Base-by-base conservation (phyloP, 2,888 invertebrate genomes). In the Campaea margaritaria region DNA sequence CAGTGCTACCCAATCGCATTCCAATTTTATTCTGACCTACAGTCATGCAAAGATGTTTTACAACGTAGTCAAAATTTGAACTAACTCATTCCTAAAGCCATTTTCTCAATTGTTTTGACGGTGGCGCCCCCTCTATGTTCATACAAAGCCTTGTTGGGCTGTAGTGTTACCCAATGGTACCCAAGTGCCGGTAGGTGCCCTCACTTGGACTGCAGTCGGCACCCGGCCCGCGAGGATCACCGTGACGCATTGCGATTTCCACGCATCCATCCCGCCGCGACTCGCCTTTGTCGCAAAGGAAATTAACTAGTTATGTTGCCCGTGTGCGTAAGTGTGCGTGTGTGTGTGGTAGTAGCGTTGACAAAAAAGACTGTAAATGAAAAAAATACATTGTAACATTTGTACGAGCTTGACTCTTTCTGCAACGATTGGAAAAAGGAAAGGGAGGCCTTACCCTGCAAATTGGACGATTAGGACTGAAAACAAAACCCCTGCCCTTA, bases 191-290 rank as follows among this genome's bases (percentile, higher is more conserved):
- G 27, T 13, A 27, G 43, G 27, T 13, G n/a, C 43, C 43, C 43
- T 21, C 15, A 10, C 13, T 42, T 16, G 12, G 42, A 7, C 28
- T 15, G 15, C 9, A 50, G 52, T 39, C 52, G 50, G 59, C 56
- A 56, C 42, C 58, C 55, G 50, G 62, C 48, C 39, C 41, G 87
- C 84, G 79, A 81, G 89, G 87, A 84, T 81, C 81, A 89, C 86
- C 92, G 92, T 90, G 88, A 88, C 91, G 88, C 70, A 92, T 92
- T 75, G 91, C 92, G 88, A 92, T 92, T 92, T 91, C 82, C 91
- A 92, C 92, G 91, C 91, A 91, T 87, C 89, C 90, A 91, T 91
- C 91, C 86, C 88, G 78, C 86, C 82, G 85, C 81, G 82, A 81
- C 83, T 85, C 85, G 89, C 87, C 85, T 89, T 89, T 92, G 92